Evolutionary conservation across 2,888 invertebrate species (phyloP), one percentile per base, ranked within the genome.

Genomic region (Nipponacmea schrenckii): DNA sequence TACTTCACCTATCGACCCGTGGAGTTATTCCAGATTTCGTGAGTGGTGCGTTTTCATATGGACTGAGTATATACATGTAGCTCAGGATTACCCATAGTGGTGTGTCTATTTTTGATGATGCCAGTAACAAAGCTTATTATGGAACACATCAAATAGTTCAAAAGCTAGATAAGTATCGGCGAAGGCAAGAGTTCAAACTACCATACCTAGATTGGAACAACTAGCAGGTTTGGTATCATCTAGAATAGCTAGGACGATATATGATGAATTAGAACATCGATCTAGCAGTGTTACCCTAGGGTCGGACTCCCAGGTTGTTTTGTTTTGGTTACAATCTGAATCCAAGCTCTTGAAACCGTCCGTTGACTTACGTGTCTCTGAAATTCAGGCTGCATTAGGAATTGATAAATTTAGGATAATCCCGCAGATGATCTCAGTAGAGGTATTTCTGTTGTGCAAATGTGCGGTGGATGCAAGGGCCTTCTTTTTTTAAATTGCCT

Each of bases 361-460:
- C n/a, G n/a, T n/a, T n/a, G n/a, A n/a, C n/a, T n/a, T n/a, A n/a
- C n/a, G n/a, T n/a, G n/a, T n/a, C n/a, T n/a, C n/a, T n/a, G n/a
- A n/a, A n/a, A n/a, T n/a, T n/a, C n/a, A n/a, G n/a, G 48, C 1
- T 39, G 17, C 2, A 67, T 63, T 62, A 62, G 48, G 45, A 45
- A 39, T 67, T 62, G 44, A 17, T 67, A 62, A 10, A 71, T 63
- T 1, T 10, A n/a, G 10, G 27, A 17, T 4, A 71, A 71, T 24
- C 71, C 67, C 14, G 71, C 71, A 14, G 71, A 71, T 62, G 64
- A 44, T 62, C 48, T 71, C n/a, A 71, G 67, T 26, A 62, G 71
- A 67, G 71, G 71, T n/a, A 17, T 70, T 2, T 50, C 24, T n/a
- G 65, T 56, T 2, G 27, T n/a, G n/a, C n/a, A 66, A 44, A 39